Base-by-base conservation (phyloP, 2,888 invertebrate genomes). In the Harpalus rubripes region DNA sequence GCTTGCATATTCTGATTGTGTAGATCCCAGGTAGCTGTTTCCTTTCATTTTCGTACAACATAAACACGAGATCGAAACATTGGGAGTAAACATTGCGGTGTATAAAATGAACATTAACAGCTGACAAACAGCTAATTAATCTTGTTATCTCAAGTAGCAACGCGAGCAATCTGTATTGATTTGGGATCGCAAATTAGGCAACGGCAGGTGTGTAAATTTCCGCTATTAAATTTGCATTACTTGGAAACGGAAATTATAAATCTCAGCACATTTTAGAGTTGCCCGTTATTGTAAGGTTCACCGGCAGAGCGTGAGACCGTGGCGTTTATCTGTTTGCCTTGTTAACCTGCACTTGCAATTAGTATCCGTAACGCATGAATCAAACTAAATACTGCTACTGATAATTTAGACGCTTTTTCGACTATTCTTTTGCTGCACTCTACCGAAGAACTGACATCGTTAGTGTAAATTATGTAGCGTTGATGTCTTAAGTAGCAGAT, bases 171-270 rank as follows among this genome's bases (percentile, higher is more conserved):
- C 68, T 68, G 61, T 79, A 79, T 79, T 58, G 79, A 79, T 59
- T 79, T 16, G 56, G 61, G 58, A 61, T 79, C 41, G 79, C 79
- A 79, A 79, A 79, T 79, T 79, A 79, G 79, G 79, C 79, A 61
- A 59, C 39, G 59, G 79, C 79, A 79, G 61, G 79, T 79, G 79
- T 59, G 39, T 61, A 79, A 79, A 79, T 79, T 79, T 61, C 79
- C 79, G 58, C 79, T 79, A 79, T 79, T 79, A 79, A 79, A 79
- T 79, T 79, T 79, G 79, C 79, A 79, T 79, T 79, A 61, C 79
- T 39, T 22, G 59, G 59, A 79, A 79, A 61, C 79, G 79, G 79
- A 79, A 79, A 79, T 79, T 39, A 79, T 79, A 79, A 79, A 79
- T 79, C 59, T 79, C 79, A 79, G 61, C 79, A 61, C 61, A 79